These are phyloP conservation scores for Phymorhynchus buccinoides DNA, from an alignment of 1,140 invertebrate species.

Conservation along the genomic window DNA sequence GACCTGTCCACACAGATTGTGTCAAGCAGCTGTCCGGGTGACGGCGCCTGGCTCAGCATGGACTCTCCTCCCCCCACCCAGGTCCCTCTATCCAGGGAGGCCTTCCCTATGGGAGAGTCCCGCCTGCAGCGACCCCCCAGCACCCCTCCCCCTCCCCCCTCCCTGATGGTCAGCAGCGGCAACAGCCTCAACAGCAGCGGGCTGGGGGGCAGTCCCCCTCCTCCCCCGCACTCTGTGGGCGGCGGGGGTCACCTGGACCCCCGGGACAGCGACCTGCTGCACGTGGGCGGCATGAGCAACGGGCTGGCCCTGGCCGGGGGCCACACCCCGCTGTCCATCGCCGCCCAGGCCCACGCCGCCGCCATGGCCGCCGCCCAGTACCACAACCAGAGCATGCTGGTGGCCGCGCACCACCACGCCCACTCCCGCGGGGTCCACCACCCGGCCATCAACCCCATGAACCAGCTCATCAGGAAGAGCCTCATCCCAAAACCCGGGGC, in stretches of 20 bases:
- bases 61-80: conserved; percentile 36
- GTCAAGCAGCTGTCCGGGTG: too few species aligned
- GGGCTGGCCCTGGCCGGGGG: not conserved
- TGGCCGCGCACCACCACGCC: conserved; percentile 40
- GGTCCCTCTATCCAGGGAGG: conserved; percentile 7
- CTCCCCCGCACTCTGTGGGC: conserved; percentile 2
- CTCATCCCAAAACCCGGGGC: conserved; percentile 62
- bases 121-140: not conserved
- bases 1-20: too few species aligned
- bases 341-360: conserved; percentile 30
- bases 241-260: conserved; percentile 11
- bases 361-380: conserved; percentile 26
- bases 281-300: not conserved
- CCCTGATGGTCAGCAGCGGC: conserved; percentile 35
- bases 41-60: too few species aligned
- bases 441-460: conserved; percentile 50
- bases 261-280: conserved; percentile 12
- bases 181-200: conserved; percentile 43
- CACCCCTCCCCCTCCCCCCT: conserved; percentile 33
- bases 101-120: not conserved
- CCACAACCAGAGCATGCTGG: conserved; percentile 42
- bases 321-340: conserved; percentile 8
- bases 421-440: conserved; percentile 42
- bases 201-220: not conserved
- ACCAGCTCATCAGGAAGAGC: conserved; percentile 51